Conservation (phyloP, 2,113 vertebrate species). For the Polypterus bichir region DNA sequence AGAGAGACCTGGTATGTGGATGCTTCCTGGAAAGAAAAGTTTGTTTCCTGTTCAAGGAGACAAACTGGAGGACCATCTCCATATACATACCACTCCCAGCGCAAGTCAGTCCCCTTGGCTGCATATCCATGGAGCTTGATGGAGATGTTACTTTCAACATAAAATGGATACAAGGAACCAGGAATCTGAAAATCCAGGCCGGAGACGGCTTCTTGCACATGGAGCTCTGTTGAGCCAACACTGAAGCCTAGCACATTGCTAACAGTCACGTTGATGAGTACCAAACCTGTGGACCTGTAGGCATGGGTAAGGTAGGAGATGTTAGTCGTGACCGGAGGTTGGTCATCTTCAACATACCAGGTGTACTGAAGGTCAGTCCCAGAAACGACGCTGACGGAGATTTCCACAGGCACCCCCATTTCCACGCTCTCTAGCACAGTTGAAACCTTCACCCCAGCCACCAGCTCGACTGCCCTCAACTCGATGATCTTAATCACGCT, state of each 20-base stretch:
- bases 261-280: conserved; percentile 35
- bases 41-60: conserved; percentile 23
- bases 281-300: conserved; percentile 31
- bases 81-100: conserved; percentile 43
- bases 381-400: conserved; percentile 31
- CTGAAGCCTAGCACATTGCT: conserved; percentile 38
- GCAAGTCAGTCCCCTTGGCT: conserved; percentile 32
- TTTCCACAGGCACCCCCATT: conserved; percentile 29
- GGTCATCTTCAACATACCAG: conserved; percentile 33
- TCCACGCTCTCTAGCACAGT: conserved; percentile 20
- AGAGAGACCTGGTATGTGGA: conserved; percentile 39
- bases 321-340: conserved; percentile 18
- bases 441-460: conserved; percentile 29
- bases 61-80: not conserved
- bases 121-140: conserved; percentile 27
- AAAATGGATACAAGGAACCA: conserved; percentile 27
- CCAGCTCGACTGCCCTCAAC: conserved; percentile 33
- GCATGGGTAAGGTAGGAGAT: conserved; percentile 32
- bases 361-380: conserved; percentile 47
- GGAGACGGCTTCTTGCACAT: conserved; percentile 41
- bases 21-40: conserved; percentile 27
- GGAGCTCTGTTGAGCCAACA: conserved; percentile 32
- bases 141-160: conserved; percentile 20
- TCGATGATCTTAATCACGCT: conserved; percentile 19
- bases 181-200: conserved; percentile 35